phyloP scores from a whole-genome alignment of 2,888 invertebrate species.

The Agrotis exclamationis region DNA sequence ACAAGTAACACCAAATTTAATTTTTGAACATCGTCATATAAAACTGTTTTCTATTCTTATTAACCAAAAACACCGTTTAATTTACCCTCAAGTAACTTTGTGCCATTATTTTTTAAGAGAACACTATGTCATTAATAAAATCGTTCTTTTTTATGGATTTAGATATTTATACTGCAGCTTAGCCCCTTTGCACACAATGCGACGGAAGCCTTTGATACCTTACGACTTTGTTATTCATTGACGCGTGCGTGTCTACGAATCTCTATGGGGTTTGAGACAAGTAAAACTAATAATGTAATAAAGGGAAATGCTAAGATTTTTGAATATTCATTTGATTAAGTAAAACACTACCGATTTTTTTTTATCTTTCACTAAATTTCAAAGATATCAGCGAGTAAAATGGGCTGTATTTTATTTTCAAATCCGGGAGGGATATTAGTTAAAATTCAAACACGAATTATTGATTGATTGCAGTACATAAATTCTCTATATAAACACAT shows the following conservation, averaged over 20 bases:
- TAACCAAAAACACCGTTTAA: conserved; percentile 48
- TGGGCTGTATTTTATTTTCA: too few relatives aligned
- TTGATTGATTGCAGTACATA: background rate
- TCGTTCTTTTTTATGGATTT: conserved; percentile 36
- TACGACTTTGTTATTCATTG: too few relatives aligned
- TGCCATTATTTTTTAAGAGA: conserved; percentile 35
- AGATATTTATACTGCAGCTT: background rate
- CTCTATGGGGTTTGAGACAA: too few relatives aligned
- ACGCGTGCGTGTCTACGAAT: too few relatives aligned
- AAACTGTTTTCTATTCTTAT: conserved; percentile 52
- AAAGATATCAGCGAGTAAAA: too few relatives aligned
- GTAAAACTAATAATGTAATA: too few relatives aligned
- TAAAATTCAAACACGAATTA: background rate
- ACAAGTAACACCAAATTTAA: conserved; percentile 46
- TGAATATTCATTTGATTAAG: too few relatives aligned
- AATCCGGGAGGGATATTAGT: background rate
- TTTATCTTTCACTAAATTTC: too few relatives aligned
- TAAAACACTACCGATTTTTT: too few relatives aligned
- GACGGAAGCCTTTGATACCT: too few relatives aligned
- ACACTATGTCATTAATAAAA: conserved; percentile 38
- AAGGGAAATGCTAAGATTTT: too few relatives aligned
- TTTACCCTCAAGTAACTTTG: conserved; percentile 49
- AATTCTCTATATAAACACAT: background rate
- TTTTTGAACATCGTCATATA: conserved; percentile 50
- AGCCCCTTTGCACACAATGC: too few relatives aligned